Evolutionary conservation across 2,888 invertebrate species (phyloP).

Genomic region (Anthrax anthrax): DNA sequence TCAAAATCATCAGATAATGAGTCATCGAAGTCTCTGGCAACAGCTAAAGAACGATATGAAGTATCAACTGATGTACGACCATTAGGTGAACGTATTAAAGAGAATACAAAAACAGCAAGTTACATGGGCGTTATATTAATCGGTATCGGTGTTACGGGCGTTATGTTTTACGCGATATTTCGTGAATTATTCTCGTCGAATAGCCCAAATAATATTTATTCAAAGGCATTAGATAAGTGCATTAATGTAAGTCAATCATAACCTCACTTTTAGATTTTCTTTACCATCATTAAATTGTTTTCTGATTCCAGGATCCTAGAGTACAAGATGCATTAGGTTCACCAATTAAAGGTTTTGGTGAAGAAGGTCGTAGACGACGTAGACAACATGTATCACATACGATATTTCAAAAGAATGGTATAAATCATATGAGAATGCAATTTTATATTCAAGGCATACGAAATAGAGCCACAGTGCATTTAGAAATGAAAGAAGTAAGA

Average conservation of each 20-base stretch:
- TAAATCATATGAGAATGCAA: constrained; percentile 71
- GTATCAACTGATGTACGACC: constrained; percentile 44
- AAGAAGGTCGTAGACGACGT: constrained; percentile 68
- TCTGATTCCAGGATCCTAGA: constrained; percentile 42
- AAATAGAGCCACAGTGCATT: constrained; percentile 67
- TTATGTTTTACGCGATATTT: constrained; percentile 72
- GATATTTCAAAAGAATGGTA: constrained; percentile 58
- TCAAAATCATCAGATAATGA: constrained; percentile 6
- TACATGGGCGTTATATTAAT: constrained; percentile 70
- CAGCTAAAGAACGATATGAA: constrained; percentile 11
- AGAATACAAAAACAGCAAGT: constrained; percentile 60
- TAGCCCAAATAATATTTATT: constrained; percentile 75
- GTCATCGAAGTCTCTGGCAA: not conserved
- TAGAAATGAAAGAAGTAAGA: constrained; percentile 70
- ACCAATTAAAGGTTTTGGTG: constrained; percentile 80
- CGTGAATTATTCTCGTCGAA: constrained; percentile 76
- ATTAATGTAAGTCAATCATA: constrained; percentile 40
- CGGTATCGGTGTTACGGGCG: constrained; percentile 66
- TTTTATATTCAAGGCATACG: constrained; percentile 78
- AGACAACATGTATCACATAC: constrained; percentile 72
- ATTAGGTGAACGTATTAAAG: constrained; percentile 65
- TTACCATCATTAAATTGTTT: not conserved
- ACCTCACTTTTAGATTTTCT: not conserved
- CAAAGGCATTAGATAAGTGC: constrained; percentile 61
- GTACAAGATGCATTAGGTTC: constrained; percentile 74